Evolutionary conservation across 2,797 vertebrate genomes (phyloP), one percentile per base, ranked within the genome.

Genomic region (Thaleichthys pacificus): DNA sequence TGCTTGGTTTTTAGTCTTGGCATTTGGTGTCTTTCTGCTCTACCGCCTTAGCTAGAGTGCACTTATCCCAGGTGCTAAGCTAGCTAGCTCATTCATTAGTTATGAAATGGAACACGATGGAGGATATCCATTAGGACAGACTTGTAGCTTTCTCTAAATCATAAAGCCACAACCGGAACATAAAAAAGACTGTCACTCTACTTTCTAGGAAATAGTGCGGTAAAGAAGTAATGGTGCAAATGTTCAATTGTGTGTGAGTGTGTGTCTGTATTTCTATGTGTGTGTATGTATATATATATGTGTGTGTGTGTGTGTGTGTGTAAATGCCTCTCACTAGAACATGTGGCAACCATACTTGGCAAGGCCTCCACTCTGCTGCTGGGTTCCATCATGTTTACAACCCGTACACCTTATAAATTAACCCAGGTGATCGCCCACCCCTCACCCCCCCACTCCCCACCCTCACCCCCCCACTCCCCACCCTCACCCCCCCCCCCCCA

Each of bases 91-190:
- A 85, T 88, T 68, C 76, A 87, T 84, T 84, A 87, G 82, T 84
- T 70, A 89, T 87, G 84, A 84, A 78, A 4, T 75, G 67, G 61
- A 47, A n/a, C 71, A 66, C 3, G 32, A 74, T 75, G 68, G 71
- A 65, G 26, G 76, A 58, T 79, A 61, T 83, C 82, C 86, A 84
- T 88, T 84, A 86, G 72, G 79, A 82, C 61, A 54, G 80, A 30
- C 66, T 84, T 47, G 38, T 42, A 47, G 42, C 42, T 47, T 79
- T 75, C 76, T 77, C 75, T 89, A 80, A 90, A 89, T 89, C 86
- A 86, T 87, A 87, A 69, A 88, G 69, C 71, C 32, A 47, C 8
- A 42, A 14, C 19, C 6, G 19, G 17, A 64, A 35, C 61, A 11
- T 11, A 47, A 12, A 5, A 65, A 5, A 30, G 8, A 12, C 51